These are phyloP conservation scores for Ameiurus melas DNA, from an alignment of 2,113 vertebrate species.

Conservation along the genomic window DNA sequence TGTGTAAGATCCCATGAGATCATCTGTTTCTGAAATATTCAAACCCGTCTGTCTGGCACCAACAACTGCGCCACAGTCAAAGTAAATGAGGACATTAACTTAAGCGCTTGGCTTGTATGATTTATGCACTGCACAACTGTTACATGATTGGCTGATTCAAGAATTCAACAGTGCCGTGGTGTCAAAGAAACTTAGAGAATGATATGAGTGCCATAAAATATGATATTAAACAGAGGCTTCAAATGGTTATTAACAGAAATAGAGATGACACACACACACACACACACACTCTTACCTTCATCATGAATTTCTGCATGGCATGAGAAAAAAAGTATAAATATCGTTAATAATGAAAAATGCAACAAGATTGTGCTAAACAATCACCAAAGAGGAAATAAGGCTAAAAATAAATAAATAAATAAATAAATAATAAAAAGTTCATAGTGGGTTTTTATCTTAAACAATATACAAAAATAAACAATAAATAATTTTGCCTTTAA, in stretches of 20 bases:
- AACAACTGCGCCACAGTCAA: background rate
- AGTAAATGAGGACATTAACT: background rate
- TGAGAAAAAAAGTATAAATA: slow-evolving; percentile 25
- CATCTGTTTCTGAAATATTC: background rate
- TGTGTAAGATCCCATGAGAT: background rate
- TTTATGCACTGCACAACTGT: background rate
- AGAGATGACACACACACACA: background rate
- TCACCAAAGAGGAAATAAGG: background rate
- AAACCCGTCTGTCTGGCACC: background rate
- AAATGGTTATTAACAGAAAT: slow-evolving; percentile 2
- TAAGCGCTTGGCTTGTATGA: background rate
- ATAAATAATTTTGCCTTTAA: background rate
- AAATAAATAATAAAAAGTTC: too few relatives aligned
- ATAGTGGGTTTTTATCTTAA: background rate
- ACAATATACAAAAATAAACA: background rate
- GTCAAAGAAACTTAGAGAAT: background rate
- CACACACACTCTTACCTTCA: slow-evolving; percentile 20
- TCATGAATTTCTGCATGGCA: slow-evolving; percentile 36
- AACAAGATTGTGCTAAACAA: background rate
- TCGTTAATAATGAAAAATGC: slow-evolving; percentile 16
- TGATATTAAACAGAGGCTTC: background rate
- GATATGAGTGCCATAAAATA: background rate
- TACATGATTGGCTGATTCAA: background rate
- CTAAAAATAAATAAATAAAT: too few relatives aligned
- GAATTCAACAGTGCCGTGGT: background rate